These are phyloP conservation scores for Megalurothrips usitatus DNA, from an alignment of 2,888 invertebrate genomes.

Conservation along the genomic window DNA sequence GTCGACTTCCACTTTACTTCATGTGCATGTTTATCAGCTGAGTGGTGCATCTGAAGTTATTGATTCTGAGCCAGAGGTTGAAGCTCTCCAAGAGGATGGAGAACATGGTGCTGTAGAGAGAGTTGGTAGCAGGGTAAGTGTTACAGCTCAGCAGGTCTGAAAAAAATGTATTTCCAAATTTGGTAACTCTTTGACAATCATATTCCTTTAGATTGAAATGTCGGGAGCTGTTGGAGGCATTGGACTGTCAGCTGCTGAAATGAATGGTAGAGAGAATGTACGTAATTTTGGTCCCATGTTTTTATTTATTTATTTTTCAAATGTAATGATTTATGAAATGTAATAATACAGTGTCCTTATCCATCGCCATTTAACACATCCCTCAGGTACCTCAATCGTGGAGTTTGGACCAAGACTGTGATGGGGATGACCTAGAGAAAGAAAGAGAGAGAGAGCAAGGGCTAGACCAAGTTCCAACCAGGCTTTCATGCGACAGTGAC, in stretches of 20 bases:
- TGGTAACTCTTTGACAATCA: not conserved
- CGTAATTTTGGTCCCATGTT: not conserved
- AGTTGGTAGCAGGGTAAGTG: slow-evolving; percentile 47
- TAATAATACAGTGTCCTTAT: too few species aligned
- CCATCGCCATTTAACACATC: not conserved
- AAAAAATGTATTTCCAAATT: not conserved
- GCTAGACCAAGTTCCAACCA: slow-evolving; percentile 61
- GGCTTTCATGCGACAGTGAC: slow-evolving; percentile 44
- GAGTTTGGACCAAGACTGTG: slow-evolving; percentile 39
- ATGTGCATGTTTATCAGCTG: not conserved
- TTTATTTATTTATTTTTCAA: not conserved
- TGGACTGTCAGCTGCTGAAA: not conserved
- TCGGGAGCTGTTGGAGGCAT: not conserved
- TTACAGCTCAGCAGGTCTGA: not conserved
- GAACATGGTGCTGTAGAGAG: slow-evolving; percentile 45
- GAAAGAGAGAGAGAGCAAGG: slow-evolving; percentile 48
- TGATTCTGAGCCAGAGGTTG: not conserved
- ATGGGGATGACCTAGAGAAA: not conserved
- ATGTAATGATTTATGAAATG: not conserved
- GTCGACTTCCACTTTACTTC: not conserved
- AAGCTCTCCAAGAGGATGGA: slow-evolving; percentile 1
- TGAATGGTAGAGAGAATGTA: not conserved
- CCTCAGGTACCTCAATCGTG: slow-evolving; percentile 41
- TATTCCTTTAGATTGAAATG: not conserved
- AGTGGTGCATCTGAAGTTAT: not conserved